phyloP scores from a whole-genome alignment of 2,797 vertebrate genomes.

The Prunella strophiata region DNA sequence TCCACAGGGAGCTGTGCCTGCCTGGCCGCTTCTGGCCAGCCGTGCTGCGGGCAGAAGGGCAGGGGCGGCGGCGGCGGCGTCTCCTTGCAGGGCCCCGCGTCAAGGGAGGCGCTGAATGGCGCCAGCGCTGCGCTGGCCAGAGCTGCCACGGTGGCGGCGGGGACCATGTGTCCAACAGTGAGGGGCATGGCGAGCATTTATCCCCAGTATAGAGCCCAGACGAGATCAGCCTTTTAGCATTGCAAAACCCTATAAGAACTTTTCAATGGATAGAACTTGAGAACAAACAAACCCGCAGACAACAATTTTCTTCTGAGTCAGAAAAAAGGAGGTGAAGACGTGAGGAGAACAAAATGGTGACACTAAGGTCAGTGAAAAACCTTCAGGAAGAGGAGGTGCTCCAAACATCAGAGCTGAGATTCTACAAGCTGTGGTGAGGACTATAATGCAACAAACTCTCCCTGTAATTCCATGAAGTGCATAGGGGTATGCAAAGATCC shows the following conservation, averaged over 20 bases:
- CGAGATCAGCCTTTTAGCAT: not conserved
- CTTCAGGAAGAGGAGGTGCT: not conserved
- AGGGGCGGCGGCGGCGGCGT: accelerated
- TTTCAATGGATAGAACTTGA: not conserved
- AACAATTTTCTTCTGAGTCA: not conserved
- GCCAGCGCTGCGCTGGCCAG: not conserved
- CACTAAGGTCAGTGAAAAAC: not conserved
- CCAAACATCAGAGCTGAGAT: not conserved
- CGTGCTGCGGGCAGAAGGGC: not conserved
- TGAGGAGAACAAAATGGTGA: not conserved
- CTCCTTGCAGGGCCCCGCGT: accelerated
- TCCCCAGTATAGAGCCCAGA: not conserved
- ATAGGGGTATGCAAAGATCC: not conserved
- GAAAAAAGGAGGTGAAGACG: not conserved
- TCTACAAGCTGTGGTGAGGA: not conserved
- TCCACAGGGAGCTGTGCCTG: not conserved
- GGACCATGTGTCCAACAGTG: not conserved
- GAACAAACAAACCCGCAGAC: not conserved
- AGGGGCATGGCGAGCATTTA: not conserved
- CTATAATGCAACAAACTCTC: not conserved
- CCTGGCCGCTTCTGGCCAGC: not conserved
- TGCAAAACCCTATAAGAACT: not conserved
- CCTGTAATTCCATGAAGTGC: not conserved
- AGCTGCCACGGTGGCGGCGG: too few species aligned
- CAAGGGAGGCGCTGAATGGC: not conserved